Evolutionary conservation across 2,113 vertebrate genomes (phyloP).

Genomic region (Athene cunicularia): DNA sequence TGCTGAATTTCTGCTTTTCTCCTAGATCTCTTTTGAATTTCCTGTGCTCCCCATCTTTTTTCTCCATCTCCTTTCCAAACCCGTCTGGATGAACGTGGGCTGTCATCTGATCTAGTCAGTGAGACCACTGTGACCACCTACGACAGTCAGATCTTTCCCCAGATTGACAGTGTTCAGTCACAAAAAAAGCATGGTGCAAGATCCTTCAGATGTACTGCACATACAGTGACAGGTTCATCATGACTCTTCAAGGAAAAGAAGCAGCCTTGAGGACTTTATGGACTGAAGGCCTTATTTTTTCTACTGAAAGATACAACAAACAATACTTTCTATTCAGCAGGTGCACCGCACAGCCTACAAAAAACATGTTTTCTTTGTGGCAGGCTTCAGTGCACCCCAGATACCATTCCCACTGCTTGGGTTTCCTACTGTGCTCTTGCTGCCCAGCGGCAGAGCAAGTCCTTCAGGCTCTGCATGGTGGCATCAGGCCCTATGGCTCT

Average conservation of each 20-base stretch:
- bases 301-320: not conserved
- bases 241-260: not conserved
- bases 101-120: not conserved
- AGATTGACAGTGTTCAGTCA: not conserved
- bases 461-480: not conserved
- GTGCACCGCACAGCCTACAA: not conserved
- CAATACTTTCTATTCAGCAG: not conserved
- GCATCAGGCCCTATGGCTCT: rapidly evolving
- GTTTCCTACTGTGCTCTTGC: not conserved
- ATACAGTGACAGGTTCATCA: rapidly evolving
- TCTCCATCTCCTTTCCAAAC: not conserved
- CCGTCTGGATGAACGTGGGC: not conserved
- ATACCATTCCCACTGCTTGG: not conserved
- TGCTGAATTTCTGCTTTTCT: not conserved
- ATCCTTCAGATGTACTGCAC: not conserved
- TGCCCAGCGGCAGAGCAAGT: not conserved
- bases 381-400: not conserved
- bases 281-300: not conserved
- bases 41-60: not conserved
- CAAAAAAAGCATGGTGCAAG: rapidly evolving
- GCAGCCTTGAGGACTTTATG: not conserved
- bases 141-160: not conserved
- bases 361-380: rapidly evolving
- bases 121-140: not conserved
- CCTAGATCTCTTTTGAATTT: not conserved